Evolutionary conservation across 2,113 vertebrate genomes (phyloP).

Genomic region (Ellobius talpinus): DNA sequence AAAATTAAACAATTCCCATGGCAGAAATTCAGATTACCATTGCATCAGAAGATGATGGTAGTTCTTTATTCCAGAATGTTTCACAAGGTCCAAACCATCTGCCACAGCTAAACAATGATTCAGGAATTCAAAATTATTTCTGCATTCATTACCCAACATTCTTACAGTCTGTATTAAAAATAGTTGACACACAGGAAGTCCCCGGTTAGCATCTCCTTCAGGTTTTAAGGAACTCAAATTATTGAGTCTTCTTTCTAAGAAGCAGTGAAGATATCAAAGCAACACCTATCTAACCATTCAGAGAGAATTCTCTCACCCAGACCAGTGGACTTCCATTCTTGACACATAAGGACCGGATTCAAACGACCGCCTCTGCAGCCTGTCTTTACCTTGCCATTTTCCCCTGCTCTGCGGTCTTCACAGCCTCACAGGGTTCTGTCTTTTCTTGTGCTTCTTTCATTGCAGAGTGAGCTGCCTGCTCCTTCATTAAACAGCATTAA

Average conservation of each 20-base stretch:
- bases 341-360: slow-evolving; percentile 65
- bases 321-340: slow-evolving; percentile 23
- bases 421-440: slow-evolving; percentile 84
- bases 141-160: slow-evolving; percentile 51
- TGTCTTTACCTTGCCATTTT: slow-evolving; percentile 85
- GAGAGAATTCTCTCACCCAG: slow-evolving; percentile 16
- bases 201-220: slow-evolving; percentile 37
- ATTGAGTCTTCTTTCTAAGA: slow-evolving; percentile 78
- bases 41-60: background rate
- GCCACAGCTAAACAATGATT: slow-evolving; percentile 13
- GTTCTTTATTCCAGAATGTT: background rate
- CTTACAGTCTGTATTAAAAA: slow-evolving; percentile 63
- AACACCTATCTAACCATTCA: slow-evolving; percentile 1
- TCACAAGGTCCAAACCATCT: slow-evolving; percentile 13
- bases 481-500: slow-evolving; percentile 89
- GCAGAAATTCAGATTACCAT: slow-evolving; percentile 15
- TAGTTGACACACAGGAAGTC: slow-evolving; percentile 47
- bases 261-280: slow-evolving; percentile 57
- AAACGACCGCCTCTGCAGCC: slow-evolving; percentile 55
- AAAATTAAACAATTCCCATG: slow-evolving; percentile 9
- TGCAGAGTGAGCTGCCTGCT: slow-evolving; percentile 84
- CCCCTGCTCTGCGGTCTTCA: slow-evolving; percentile 82
- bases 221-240: slow-evolving; percentile 70
- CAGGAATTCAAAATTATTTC: slow-evolving; percentile 62
- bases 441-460: slow-evolving; percentile 85